A percentile compares a stretch with the other conserved stretches of the same genome.
Conservation (phyloP, 2,113 vertebrate genomes). For the Solenodon paradoxus region DNA sequence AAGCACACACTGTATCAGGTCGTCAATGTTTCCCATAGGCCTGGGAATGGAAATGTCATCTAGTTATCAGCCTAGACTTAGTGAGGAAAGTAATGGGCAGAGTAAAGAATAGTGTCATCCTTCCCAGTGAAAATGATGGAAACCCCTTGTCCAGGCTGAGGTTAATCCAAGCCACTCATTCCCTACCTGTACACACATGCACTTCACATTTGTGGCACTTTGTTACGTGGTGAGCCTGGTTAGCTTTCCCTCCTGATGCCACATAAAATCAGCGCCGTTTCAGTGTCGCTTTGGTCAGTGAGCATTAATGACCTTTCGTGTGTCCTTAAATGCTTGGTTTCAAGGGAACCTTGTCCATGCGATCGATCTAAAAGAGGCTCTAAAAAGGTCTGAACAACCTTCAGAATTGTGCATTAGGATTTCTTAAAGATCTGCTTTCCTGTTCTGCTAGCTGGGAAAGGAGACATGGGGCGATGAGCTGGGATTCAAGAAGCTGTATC, state of each 20-base stretch:
- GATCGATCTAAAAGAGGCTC: background rate
- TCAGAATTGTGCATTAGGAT: background rate
- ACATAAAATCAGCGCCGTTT: background rate
- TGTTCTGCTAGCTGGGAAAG: background rate
- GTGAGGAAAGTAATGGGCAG: background rate
- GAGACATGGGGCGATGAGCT: background rate
- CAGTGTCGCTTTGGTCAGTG: background rate
- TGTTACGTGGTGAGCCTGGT: background rate
- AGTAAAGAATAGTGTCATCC: background rate
- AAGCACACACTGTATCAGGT: background rate
- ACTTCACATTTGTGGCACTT: background rate
- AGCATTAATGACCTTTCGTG: background rate
- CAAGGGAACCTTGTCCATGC: background rate
- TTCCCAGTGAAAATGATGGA: background rate
- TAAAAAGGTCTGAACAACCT: background rate
- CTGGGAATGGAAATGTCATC: background rate
- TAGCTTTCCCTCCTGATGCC: background rate
- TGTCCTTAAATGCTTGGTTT: background rate
- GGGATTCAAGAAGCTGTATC: background rate
- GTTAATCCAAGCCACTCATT: background rate
- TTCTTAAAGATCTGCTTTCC: background rate
- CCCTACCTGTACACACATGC: too few relatives aligned
- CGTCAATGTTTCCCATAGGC: background rate
- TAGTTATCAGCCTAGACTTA: background rate
- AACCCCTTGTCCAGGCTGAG: background rate